Conservation (phyloP, 1,140 invertebrate species). For the Philotrypesis tridentata region DNA sequence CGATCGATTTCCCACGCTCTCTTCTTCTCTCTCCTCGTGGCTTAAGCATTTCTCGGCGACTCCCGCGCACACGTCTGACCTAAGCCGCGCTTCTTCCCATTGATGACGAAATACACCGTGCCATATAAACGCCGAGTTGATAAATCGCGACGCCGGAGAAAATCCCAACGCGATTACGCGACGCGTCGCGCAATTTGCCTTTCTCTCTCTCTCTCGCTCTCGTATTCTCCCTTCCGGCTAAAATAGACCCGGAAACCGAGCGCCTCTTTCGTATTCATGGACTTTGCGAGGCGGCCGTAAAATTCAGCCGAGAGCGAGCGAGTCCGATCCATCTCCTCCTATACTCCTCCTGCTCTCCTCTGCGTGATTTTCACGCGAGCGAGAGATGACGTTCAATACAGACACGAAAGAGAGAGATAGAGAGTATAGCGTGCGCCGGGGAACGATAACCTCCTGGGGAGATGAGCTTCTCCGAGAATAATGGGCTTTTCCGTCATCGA, state of each 20-base stretch:
- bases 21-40: background rate
- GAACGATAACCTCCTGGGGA: background rate
- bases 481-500: background rate
- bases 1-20: conserved; percentile 27
- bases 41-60: conserved; percentile 12
- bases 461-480: background rate
- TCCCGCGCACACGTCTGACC: background rate
- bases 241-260: conserved; percentile 30
- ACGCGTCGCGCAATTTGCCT: conserved; percentile 24
- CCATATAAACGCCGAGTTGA: background rate
- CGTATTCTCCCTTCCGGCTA: conserved; percentile 12
- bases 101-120: background rate
- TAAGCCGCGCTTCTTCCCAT: background rate
- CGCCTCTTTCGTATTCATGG: conserved; percentile 46
- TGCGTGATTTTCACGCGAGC: conserved; percentile 13
- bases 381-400: conserved; percentile 27
- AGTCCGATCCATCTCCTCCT: conserved; percentile 18
- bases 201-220: conserved; percentile 23
- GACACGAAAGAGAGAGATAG: too few relatives aligned
- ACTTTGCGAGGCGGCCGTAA: conserved; percentile 31
- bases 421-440: background rate
- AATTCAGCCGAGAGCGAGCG: conserved; percentile 17
- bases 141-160: background rate
- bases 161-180: conserved; percentile 17
- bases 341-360: too few relatives aligned